A percentile compares a stretch with the other conserved stretches of the same genome.
phyloP scores from a whole-genome alignment of 2,113 vertebrate genomes.

The Lophura nycthemera region DNA sequence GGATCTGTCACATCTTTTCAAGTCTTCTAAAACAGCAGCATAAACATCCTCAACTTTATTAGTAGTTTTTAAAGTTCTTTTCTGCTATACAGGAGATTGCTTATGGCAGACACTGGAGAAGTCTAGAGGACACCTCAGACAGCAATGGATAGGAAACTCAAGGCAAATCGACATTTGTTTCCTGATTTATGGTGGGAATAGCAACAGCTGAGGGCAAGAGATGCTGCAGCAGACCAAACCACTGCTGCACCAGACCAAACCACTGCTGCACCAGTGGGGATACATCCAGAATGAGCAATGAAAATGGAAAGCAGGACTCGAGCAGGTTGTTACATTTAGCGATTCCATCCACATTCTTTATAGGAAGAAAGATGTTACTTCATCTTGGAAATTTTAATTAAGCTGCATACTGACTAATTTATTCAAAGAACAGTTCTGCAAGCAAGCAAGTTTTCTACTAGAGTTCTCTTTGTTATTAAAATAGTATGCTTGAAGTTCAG shows the following conservation, averaged over 20 bases:
- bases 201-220: background rate
- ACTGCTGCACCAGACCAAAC: background rate
- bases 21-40: background rate
- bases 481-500: background rate
- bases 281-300: background rate
- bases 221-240: background rate
- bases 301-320: background rate
- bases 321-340: background rate
- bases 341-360: background rate
- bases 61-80: background rate
- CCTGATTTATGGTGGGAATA: constrained; percentile 23
- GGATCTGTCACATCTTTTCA: background rate
- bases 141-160: background rate
- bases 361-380: background rate
- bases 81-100: background rate
- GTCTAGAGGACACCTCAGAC: background rate
- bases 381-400: background rate
- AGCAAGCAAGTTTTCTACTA: background rate
- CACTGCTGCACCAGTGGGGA: background rate
- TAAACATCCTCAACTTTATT: background rate
- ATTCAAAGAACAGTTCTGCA: background rate
- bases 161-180: background rate
- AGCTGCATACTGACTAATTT: background rate
- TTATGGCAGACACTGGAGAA: background rate
- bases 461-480: background rate